Percentiles rank a stretch among this genome's conserved stretches.
These are phyloP conservation scores for Myotis davidii DNA, from an alignment of 2,113 vertebrate genomes.

Conservation along the genomic window DNA sequence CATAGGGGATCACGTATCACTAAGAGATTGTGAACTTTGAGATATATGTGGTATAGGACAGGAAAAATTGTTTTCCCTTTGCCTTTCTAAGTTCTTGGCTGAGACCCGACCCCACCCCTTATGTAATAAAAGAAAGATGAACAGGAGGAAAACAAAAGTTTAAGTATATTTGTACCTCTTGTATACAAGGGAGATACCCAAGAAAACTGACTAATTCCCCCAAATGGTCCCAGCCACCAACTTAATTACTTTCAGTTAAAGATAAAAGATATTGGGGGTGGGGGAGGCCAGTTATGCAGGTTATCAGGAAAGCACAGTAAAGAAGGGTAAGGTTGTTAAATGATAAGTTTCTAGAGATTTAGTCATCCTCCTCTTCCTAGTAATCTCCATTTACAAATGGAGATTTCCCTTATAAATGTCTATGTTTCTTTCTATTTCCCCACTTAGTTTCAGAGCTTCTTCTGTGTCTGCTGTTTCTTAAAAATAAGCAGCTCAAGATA, in stretches of 20 bases:
- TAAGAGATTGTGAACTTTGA: constrained; percentile 23
- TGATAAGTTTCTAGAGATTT: neutral
- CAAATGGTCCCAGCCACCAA: neutral
- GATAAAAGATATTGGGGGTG: neutral
- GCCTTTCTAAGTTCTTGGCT: neutral
- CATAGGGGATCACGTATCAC: neutral
- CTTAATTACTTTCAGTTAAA: neutral
- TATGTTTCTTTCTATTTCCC: neutral
- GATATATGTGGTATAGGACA: neutral
- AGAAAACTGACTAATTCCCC: neutral
- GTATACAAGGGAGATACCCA: neutral
- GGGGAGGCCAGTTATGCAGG: neutral
- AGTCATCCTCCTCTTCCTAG: neutral
- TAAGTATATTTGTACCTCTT: neutral
- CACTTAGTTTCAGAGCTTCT: neutral
- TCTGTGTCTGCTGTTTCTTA: neutral
- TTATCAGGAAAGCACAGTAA: neutral
- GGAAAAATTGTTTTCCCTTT: neutral
- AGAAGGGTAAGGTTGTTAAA: neutral
- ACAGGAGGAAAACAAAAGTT: neutral
- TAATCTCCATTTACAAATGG: neutral
- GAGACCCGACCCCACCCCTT: neutral
- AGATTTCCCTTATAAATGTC: neutral
- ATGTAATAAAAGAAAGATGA: neutral
- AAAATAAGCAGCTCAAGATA: neutral